Percentiles rank a stretch among this genome's conserved stretches.
Conservation (phyloP, 2,797 vertebrate species). For the Gallinago stenura region DNA sequence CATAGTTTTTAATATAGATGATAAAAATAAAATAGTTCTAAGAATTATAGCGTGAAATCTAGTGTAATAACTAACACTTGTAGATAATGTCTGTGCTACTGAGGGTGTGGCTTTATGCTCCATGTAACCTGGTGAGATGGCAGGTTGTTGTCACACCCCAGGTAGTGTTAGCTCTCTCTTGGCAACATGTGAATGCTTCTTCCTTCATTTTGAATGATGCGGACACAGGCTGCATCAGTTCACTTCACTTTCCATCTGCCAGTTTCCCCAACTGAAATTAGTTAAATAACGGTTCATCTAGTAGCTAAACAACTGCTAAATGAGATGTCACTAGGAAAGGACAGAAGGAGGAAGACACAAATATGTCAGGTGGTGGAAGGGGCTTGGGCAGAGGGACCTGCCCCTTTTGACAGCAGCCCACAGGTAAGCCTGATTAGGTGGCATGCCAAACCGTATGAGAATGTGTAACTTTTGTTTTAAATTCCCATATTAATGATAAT, state of each 20-base stretch:
- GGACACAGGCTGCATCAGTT: background rate
- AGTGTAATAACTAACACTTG: background rate
- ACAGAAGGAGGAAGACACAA: background rate
- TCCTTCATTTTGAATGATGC: background rate
- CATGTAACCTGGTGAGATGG: background rate
- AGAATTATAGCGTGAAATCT: background rate
- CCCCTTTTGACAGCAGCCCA: background rate
- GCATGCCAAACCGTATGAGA: background rate
- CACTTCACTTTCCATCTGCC: background rate
- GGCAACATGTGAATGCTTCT: background rate
- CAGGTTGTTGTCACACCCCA: background rate
- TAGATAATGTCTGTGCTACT: background rate
- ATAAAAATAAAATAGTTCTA: background rate
- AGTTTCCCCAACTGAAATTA: background rate
- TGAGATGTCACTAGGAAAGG: background rate
- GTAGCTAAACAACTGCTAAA: background rate
- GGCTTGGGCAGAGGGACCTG: background rate
- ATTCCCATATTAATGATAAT: background rate
- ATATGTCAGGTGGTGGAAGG: background rate
- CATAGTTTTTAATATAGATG: background rate
- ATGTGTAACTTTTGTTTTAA: background rate
- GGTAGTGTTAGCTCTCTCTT: background rate
- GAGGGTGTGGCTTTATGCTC: background rate
- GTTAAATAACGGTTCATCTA: background rate
- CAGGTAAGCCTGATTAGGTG: background rate